Percentiles rank a stretch among this genome's conserved stretches.
Conservation (phyloP, 2,113 vertebrate species). For the Anarrhichthys ocellatus region DNA sequence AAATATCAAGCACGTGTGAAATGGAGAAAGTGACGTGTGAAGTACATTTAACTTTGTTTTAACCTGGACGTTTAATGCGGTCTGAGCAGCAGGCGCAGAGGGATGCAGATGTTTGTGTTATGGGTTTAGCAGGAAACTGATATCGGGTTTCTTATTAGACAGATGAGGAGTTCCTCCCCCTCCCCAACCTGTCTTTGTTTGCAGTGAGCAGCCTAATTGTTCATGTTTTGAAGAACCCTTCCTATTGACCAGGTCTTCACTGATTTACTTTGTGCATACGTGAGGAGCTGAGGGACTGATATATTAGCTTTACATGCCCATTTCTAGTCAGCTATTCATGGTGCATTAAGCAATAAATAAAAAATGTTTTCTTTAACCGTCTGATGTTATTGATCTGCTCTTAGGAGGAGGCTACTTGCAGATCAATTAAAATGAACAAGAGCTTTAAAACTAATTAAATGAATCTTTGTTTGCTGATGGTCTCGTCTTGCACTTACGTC, state of each 20-base stretch:
- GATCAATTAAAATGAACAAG: constrained; percentile 59
- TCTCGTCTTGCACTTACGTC: constrained; percentile 31
- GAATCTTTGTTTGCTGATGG: constrained; percentile 9
- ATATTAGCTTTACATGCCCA: constrained; percentile 49
- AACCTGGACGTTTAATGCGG: background rate
- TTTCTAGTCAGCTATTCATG: constrained; percentile 60
- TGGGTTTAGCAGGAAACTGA: constrained; percentile 29
- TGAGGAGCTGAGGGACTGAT: constrained; percentile 49
- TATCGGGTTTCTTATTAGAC: constrained; percentile 10
- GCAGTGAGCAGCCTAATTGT: constrained; percentile 38
- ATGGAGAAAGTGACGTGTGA: background rate
- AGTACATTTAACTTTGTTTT: background rate
- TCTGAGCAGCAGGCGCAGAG: background rate
- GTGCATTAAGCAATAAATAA: constrained; percentile 53
- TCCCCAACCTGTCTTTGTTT: constrained; percentile 56
- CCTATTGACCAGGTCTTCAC: constrained; percentile 66
- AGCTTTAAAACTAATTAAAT: constrained; percentile 52
- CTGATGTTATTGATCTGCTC: constrained; percentile 48
- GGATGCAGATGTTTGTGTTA: constrained; percentile 24
- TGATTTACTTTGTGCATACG: constrained; percentile 59
- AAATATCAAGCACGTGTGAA: background rate
- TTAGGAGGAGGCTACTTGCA: constrained; percentile 24
- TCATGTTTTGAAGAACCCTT: constrained; percentile 55
- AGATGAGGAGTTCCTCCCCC: constrained; percentile 17
- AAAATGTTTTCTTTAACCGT: constrained; percentile 65